Evolutionary conservation across 2,888 invertebrate species (phyloP), one percentile per base, ranked within the genome.

Genomic region (Volucella bombylans): DNA sequence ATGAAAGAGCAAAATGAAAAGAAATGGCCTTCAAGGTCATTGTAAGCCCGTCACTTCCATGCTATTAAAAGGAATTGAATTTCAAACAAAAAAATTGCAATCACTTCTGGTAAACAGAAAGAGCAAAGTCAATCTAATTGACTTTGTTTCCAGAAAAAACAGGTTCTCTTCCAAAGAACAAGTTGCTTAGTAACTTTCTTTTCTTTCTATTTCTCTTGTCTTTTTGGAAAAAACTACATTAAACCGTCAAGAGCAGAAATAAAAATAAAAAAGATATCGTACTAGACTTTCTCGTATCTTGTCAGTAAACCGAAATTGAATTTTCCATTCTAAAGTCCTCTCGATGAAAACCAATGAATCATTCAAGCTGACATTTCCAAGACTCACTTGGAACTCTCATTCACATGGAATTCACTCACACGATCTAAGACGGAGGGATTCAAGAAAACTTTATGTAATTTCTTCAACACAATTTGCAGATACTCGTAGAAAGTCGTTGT

Each of bases 271-370:
- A 41, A 9, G 47, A 41, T 8, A 38, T 6, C 31, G 59, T n/a
- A 1, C 43, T n/a, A 8, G 1, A 61, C 31, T 54, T 31, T 18
- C 18, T 61, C 15, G 14, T 39, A 39, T 49, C 69, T 71, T 41
- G 11, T 61, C 18, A 50, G 41, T 6, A 73, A 68, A 64, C 43
- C 61, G 54, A 62, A 82, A 82, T 82, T 77, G 82, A 82, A 59
- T 82, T 82, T 9, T 59, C 71, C 59, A 82, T 82, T 55, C 65
- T 39, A 65, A 72, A 77, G 61, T 72, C 61, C 43, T 72, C 72
- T 82, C 82, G 77, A 82, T 82, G 54, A 45, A 72, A 77, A 72
- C 77, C 62, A 82, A 77, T 82, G 77, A 72, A 82, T 82, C 77
- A 72, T 82, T 82, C 67, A 61, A 47, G 49, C 68, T 45, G 65